Evolutionary conservation across 2,797 vertebrate genomes (phyloP).

Genomic region (Amniataba percoides): DNA sequence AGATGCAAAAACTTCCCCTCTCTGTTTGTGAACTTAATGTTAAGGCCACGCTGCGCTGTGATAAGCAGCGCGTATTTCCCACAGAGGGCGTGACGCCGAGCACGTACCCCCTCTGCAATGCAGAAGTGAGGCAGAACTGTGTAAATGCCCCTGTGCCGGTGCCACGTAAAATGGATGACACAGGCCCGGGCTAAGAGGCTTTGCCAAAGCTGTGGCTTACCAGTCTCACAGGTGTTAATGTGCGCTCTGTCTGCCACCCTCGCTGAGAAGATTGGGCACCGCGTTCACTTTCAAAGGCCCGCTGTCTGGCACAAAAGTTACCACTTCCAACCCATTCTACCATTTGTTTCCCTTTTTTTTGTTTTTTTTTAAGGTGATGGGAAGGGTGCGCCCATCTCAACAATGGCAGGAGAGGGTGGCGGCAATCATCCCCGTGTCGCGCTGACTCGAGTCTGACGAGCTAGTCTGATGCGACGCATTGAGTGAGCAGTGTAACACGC

Average conservation of each 20-base stretch:
- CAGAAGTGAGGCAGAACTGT: slow-evolving; percentile 50
- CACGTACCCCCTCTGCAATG: slow-evolving; percentile 47
- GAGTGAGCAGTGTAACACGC: slow-evolving; percentile 12
- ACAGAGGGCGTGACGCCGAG: slow-evolving; percentile 13
- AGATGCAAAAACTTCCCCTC: slow-evolving; percentile 55
- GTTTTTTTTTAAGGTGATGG: slow-evolving; percentile 30
- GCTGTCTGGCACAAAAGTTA: slow-evolving; percentile 54
- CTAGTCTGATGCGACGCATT: slow-evolving; percentile 27
- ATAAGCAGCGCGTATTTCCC: slow-evolving; percentile 16
- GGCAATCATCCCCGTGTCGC: slow-evolving; percentile 28
- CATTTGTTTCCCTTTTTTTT: slow-evolving; percentile 1
- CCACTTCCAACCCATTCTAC: slow-evolving; percentile 46
- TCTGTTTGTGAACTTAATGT: slow-evolving; percentile 44
- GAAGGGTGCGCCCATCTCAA: slow-evolving; percentile 27
- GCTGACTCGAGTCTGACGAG: slow-evolving; percentile 9
- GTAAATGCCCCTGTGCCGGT: slow-evolving; percentile 69
- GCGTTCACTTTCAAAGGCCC: slow-evolving; percentile 59
- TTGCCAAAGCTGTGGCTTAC: slow-evolving; percentile 79
- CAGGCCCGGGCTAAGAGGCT: slow-evolving; percentile 75
- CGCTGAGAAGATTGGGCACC: slow-evolving; percentile 71
- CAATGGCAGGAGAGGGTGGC: slow-evolving; percentile 30
- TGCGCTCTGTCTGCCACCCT: slow-evolving; percentile 77
- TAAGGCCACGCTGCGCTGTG: slow-evolving; percentile 41
- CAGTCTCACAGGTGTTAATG: slow-evolving; percentile 83
- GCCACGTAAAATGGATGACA: slow-evolving; percentile 75